phyloP scores from a whole-genome alignment of 2,797 vertebrate genomes.

The Acanthurus tractus region DNA sequence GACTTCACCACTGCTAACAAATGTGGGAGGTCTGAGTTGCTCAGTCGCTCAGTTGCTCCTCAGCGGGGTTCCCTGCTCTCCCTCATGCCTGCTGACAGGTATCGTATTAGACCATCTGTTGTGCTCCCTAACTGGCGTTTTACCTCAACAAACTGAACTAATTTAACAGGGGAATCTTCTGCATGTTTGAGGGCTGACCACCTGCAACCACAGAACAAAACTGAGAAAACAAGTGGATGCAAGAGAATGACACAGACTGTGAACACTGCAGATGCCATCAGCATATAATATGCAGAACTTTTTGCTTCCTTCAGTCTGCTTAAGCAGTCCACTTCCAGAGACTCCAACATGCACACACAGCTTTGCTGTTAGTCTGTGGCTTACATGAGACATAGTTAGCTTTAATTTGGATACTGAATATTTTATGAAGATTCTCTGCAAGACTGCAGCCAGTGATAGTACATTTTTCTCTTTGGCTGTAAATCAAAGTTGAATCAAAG shows the following conservation, averaged over 20 bases:
- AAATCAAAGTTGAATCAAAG: neutral
- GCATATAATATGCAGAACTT: neutral
- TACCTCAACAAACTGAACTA: slow-evolving; percentile 40
- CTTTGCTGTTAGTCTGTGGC: neutral
- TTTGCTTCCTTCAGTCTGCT: neutral
- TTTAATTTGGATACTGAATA: neutral
- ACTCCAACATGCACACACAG: neutral
- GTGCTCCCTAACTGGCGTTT: slow-evolving; percentile 44
- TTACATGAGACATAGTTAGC: neutral
- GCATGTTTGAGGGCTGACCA: slow-evolving; percentile 47
- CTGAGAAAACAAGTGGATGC: slow-evolving; percentile 23
- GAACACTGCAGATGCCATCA: neutral
- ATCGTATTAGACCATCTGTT: slow-evolving; percentile 70
- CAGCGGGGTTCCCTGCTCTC: slow-evolving; percentile 52
- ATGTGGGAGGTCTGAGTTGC: slow-evolving; percentile 68
- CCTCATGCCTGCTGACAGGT: slow-evolving; percentile 76
- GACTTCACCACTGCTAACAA: slow-evolving; percentile 69
- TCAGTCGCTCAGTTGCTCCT: slow-evolving; percentile 39
- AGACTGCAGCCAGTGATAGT: neutral
- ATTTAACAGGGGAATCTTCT: slow-evolving; percentile 42
- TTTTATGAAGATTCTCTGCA: neutral
- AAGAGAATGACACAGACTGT: slow-evolving; percentile 19
- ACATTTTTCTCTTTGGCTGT: neutral
- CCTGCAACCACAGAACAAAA: slow-evolving; percentile 28
- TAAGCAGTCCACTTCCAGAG: neutral